These are phyloP conservation scores for Semibalanus balanoides DNA, from an alignment of 1,140 invertebrate species.

Conservation along the genomic window DNA sequence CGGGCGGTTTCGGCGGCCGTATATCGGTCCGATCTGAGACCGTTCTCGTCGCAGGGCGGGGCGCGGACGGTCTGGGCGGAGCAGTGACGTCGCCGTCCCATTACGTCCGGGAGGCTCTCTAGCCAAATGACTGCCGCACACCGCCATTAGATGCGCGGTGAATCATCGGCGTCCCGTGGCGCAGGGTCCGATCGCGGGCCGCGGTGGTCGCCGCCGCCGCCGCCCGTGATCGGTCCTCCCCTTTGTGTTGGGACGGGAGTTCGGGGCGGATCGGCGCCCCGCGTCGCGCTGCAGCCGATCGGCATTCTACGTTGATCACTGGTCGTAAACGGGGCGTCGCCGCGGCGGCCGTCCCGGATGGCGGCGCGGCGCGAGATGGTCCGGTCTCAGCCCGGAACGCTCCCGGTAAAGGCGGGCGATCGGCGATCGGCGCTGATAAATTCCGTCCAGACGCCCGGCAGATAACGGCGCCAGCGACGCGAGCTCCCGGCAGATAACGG, in stretches of 20 bases:
- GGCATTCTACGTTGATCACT: not conserved
- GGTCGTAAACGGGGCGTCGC: not conserved
- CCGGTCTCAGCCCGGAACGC: too few relatives aligned
- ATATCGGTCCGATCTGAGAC: too few relatives aligned
- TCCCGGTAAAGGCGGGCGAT: not conserved
- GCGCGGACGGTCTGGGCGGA: too few relatives aligned
- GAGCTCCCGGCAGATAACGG: not conserved
- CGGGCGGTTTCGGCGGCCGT: too few relatives aligned
- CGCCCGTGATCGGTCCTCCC: too few relatives aligned
- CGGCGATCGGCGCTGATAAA: not conserved
- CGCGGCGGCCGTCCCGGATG: too few relatives aligned
- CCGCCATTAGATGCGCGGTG: not conserved
- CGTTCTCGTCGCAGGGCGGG: too few relatives aligned
- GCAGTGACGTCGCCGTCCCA: not conserved
- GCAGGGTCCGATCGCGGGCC: too few relatives aligned
- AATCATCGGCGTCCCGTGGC: not conserved
- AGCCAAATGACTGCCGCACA: not conserved
- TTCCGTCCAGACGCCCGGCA: not conserved
- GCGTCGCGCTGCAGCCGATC: too few relatives aligned
- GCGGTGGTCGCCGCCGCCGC: too few relatives aligned
- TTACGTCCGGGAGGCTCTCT: not conserved
- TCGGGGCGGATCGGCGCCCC: not conserved
- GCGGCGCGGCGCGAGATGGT: not conserved
- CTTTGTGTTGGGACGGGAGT: not conserved
- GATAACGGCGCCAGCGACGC: not conserved